Percentiles rank a stretch among this genome's conserved stretches.
These are phyloP conservation scores for Ophion slaviceki DNA, from an alignment of 2,888 invertebrate genomes.

Conservation along the genomic window DNA sequence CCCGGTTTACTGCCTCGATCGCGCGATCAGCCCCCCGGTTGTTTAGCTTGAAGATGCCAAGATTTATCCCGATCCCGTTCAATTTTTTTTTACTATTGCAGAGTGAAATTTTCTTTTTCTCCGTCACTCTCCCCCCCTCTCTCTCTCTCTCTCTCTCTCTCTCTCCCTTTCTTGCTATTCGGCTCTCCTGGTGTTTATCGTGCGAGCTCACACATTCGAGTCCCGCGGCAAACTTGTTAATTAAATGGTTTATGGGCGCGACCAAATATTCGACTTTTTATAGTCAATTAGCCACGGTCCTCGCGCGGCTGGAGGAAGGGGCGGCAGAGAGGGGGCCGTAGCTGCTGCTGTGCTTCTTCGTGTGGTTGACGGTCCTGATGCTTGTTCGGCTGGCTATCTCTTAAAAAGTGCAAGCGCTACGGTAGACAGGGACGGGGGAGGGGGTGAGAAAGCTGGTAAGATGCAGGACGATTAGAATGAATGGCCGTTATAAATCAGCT, in stretches of 20 bases:
- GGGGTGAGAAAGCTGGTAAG: conserved; percentile 70
- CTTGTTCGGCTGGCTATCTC: conserved; percentile 68
- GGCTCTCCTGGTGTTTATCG: conserved; percentile 38
- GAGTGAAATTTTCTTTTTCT: no score
- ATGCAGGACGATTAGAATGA: conserved; percentile 81
- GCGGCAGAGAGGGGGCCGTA: conserved; percentile 14
- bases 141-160: neutral
- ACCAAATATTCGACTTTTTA: conserved; percentile 79
- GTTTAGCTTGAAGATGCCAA: conserved; percentile 18
- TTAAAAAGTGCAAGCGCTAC: conserved; percentile 74
- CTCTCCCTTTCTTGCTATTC: neutral
- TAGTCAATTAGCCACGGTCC: conserved; percentile 80
- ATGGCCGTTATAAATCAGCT: conserved; percentile 80
- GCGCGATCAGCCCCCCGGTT: conserved; percentile 3
- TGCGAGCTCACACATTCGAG: conserved; percentile 54
- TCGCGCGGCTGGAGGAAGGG: conserved; percentile 37
- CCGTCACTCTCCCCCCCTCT: neutral
- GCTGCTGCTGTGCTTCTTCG: conserved; percentile 33
- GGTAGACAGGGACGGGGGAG: conserved; percentile 69
- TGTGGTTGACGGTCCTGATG: conserved; percentile 36
- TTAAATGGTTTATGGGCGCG: conserved; percentile 79
- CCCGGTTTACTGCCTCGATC: neutral
- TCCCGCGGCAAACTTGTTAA: conserved; percentile 73
- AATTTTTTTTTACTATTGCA: neutral
- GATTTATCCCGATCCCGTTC: conserved; percentile 34